Conservation (phyloP, 2,888 invertebrate species). For the Boloria euphrosyne region DNA sequence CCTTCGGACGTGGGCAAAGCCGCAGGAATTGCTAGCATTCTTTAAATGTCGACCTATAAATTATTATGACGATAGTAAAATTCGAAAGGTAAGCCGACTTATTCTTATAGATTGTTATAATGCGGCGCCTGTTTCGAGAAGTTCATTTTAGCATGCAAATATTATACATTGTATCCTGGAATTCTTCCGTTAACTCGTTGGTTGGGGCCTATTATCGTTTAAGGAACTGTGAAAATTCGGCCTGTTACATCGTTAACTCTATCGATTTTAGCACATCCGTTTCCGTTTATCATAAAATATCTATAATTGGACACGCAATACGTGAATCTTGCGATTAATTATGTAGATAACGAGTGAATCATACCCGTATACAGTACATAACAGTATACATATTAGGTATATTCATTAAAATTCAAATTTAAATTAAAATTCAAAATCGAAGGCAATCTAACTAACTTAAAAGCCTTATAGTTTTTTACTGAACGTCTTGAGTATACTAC, state of each 20-base stretch:
- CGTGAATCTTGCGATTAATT: conserved; percentile 31
- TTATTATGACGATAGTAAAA: background rate
- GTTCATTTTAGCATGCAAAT: conserved; percentile 25
- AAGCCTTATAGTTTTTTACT: too few species aligned
- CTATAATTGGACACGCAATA: conserved; percentile 27
- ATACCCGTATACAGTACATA: background rate
- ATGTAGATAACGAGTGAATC: conserved; percentile 20
- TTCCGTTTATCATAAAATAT: conserved; percentile 37
- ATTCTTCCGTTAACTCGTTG: conserved; percentile 23
- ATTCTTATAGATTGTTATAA: background rate
- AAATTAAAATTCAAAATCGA: too few species aligned
- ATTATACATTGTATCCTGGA: conserved; percentile 3
- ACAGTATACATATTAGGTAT: too few species aligned
- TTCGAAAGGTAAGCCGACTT: background rate
- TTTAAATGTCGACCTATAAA: too few species aligned
- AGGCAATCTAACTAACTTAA: too few species aligned
- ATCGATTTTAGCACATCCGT: conserved; percentile 33
- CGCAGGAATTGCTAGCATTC: too few species aligned
- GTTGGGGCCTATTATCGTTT: conserved; percentile 12
- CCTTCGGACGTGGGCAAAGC: too few species aligned
- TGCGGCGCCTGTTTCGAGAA: conserved; percentile 8
- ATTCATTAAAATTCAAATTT: too few species aligned
- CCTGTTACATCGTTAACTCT: conserved; percentile 21
- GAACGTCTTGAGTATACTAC: too few species aligned
- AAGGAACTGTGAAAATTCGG: conserved; percentile 26